These are phyloP conservation scores for Prenolepis imparis DNA, from an alignment of 2,888 invertebrate species.

Conservation along the genomic window DNA sequence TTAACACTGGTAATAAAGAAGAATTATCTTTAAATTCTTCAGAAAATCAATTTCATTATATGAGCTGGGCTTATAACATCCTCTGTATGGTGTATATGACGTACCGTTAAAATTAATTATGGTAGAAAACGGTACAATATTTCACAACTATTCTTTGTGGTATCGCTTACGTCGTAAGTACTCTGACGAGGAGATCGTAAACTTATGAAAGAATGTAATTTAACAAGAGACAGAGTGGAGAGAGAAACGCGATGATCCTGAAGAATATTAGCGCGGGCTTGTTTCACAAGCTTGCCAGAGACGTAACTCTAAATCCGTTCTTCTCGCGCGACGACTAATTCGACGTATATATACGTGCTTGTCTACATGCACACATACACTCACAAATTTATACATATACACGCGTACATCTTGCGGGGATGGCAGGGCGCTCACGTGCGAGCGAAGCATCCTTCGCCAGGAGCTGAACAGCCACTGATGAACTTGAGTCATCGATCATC, in stretches of 20 bases:
- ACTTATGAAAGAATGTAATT: constrained; percentile 51
- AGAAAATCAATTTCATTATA: neutral
- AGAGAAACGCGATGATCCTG: constrained; percentile 26
- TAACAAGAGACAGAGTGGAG: constrained; percentile 40
- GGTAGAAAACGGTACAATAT: neutral
- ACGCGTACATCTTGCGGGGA: constrained; percentile 29
- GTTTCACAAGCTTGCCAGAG: constrained; percentile 63
- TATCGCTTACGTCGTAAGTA: constrained; percentile 16
- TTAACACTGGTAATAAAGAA: neutral
- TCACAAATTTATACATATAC: constrained; percentile 2
- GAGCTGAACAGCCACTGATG: constrained; percentile 80
- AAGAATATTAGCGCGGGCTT: constrained; percentile 65
- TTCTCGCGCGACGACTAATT: constrained; percentile 44
- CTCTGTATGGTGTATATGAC: neutral
- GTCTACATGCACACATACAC: constrained; percentile 2
- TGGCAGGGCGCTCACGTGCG: constrained; percentile 69
- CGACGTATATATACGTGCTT: constrained; percentile 3
- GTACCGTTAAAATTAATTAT: neutral
- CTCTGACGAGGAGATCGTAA: constrained; percentile 6
- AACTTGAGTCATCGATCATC: constrained; percentile 91
- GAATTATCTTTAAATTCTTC: neutral
- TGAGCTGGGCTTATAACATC: neutral
- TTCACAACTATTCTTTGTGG: neutral
- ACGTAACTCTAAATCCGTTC: constrained; percentile 58
- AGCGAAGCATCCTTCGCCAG: constrained; percentile 74